phyloP scores from a whole-genome alignment of 2,797 vertebrate genomes.

The Leptatherina wallacei region DNA sequence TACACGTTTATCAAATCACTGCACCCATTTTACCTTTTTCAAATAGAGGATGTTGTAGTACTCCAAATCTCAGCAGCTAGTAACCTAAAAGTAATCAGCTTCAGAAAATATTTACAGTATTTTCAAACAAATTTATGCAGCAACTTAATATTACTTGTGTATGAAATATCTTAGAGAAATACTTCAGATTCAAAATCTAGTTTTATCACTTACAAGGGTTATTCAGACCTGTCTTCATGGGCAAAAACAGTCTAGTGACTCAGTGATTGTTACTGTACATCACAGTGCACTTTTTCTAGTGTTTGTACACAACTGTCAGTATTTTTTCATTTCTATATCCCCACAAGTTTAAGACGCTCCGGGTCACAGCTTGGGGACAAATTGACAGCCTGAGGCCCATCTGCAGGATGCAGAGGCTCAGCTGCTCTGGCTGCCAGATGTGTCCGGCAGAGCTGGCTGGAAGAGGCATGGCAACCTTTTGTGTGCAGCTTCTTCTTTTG shows the following conservation, averaged over 20 bases:
- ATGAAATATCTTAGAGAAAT: background rate
- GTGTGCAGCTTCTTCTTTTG: background rate
- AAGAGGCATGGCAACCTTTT: background rate
- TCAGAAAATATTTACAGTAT: background rate
- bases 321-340: background rate
- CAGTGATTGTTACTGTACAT: background rate
- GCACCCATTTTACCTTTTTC: background rate
- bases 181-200: background rate
- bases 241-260: background rate
- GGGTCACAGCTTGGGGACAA: slow-evolving; percentile 24
- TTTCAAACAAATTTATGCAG: background rate
- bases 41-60: background rate
- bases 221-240: background rate
- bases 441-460: slow-evolving; percentile 13
- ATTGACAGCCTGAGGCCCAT: slow-evolving; percentile 14
- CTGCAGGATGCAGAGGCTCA: slow-evolving; percentile 47
- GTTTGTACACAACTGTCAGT: background rate
- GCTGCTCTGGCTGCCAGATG: slow-evolving; percentile 55
- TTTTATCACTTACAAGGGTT: background rate
- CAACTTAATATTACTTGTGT: background rate
- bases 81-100: background rate
- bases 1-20: background rate
- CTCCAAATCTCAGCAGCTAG: background rate
- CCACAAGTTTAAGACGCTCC: background rate
- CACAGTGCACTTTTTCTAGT: background rate